These are phyloP conservation scores for Drosophila suzukii DNA, from an alignment of 1,140 invertebrate genomes.

Conservation along the genomic window DNA sequence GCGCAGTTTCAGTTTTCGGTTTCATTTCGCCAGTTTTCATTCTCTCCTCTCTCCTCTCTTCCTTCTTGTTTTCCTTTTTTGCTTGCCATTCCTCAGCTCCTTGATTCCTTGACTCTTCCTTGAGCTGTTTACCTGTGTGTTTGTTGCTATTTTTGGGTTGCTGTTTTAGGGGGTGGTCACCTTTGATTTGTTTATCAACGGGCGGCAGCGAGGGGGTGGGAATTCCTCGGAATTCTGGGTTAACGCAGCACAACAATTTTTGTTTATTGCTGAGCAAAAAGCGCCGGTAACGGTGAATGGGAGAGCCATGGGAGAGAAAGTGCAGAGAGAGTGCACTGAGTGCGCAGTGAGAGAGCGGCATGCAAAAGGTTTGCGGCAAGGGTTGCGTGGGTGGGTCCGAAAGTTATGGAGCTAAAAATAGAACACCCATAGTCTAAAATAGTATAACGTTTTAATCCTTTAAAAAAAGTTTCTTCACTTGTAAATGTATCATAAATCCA, in stretches of 20 bases:
- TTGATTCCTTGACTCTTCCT: conserved; percentile 22
- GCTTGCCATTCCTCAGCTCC: conserved; percentile 28
- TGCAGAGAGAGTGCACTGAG: conserved; percentile 9
- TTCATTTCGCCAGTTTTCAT: conserved; percentile 26
- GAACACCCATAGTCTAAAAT: background rate
- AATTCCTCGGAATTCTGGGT: conserved; percentile 12
- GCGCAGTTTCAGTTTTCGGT: conserved; percentile 44
- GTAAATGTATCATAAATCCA: too few species aligned
- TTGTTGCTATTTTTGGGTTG: conserved; percentile 12
- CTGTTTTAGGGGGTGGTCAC: conserved; percentile 5
- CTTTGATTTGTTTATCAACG: conserved; percentile 70
- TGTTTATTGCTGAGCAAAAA: conserved; percentile 66
- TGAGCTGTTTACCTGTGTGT: conserved; percentile 23
- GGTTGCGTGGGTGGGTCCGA: background rate
- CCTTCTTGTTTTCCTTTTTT: background rate
- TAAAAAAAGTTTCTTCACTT: too few species aligned
- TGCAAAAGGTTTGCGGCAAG: conserved; percentile 9
- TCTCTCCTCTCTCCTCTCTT: conserved; percentile 2
- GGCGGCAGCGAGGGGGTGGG: conserved; percentile 20
- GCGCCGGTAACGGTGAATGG: conserved; percentile 45
- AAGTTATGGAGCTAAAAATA: conserved; percentile 3
- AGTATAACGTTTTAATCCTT: too few species aligned
- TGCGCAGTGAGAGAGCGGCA: conserved; percentile 22
- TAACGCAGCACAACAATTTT: conserved; percentile 52
- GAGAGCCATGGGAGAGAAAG: conserved; percentile 12